Evolutionary conservation across 2,113 vertebrate species (phyloP), one percentile per base, ranked within the genome.

Genomic region (Amblyopsis rosae): DNA sequence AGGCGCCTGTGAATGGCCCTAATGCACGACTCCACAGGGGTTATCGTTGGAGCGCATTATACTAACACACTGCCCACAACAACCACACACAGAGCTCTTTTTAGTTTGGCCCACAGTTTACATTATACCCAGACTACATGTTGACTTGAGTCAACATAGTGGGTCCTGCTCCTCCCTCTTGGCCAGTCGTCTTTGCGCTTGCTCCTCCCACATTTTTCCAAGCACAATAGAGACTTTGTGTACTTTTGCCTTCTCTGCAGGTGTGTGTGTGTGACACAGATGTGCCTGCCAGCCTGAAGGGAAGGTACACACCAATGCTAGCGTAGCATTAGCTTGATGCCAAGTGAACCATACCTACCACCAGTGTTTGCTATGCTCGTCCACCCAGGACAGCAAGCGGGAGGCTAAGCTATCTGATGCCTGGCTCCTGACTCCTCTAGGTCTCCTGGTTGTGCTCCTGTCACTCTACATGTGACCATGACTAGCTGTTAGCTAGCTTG

Each of bases 21-120:
- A 82, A 88, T 86, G 82, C 69, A 45, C 41, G 65, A 65, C 80
- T 80, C 85, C 62, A 69, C 72, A 59, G 77, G 85, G 79, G 79
- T 70, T 41, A 72, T 82, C 61, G 79, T 86, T 88, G 76, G 76
- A 73, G 78, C 81, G 86, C 83, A 86, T 89, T 86, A 85, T 79
- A 79, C 72, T 74, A 72, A 85, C 77, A 78, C 65, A 51, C 67
- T 62, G 53, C 77, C 76, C 9, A 61, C 65, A 75, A 68, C 67
- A 72, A 13, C 48, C 54, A 67, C 63, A 60, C 51, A 63, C 19
- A 26, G 48, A 49, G n/a, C n/a, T 10, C 4, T 41, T 41, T 41
- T 41, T 41, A 41, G 35, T 8, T 41, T 41, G 49, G 49, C 12
- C 15, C 5, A 32, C 35, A 41, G 35, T 41, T 41, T 17, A 33